Evolutionary conservation across 2,113 vertebrate genomes (phyloP).

Genomic region (Pachypanchax playfairii): DNA sequence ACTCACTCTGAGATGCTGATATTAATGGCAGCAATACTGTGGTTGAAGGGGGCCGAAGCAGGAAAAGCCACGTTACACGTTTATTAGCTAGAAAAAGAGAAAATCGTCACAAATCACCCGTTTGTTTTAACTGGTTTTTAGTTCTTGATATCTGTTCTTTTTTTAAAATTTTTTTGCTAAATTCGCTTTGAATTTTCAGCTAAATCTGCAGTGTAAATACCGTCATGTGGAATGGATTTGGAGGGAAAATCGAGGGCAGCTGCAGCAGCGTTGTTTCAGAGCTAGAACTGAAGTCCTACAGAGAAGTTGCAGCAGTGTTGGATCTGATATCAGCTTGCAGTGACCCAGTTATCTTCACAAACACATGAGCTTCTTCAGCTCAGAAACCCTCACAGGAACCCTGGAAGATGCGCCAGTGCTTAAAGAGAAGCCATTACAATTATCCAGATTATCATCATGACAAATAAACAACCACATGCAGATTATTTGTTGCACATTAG

Average conservation of each 20-base stretch:
- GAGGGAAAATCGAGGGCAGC: constrained; percentile 38
- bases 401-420: constrained; percentile 6
- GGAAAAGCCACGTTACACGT: background rate
- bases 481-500: constrained; percentile 31
- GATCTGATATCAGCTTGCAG: constrained; percentile 43
- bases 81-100: background rate
- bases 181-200: constrained; percentile 4
- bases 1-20: constrained; percentile 44
- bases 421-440: constrained; percentile 26
- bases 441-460: constrained; percentile 33
- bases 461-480: constrained; percentile 19
- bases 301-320: constrained; percentile 46
- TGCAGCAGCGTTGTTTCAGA: constrained; percentile 20
- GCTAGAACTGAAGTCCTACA: constrained; percentile 46
- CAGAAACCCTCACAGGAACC: constrained; percentile 16
- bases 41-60: constrained; percentile 1
- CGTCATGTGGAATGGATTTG: constrained; percentile 2
- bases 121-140: background rate
- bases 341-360: constrained; percentile 65
- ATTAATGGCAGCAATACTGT: constrained; percentile 28
- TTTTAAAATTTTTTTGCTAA: background rate
- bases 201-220: constrained; percentile 37
- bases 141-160: background rate
- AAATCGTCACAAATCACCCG: background rate
- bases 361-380: constrained; percentile 32